Evolutionary conservation across 2,888 invertebrate species (phyloP), one percentile per base, ranked within the genome.

Genomic region (Tigriopus californicus): DNA sequence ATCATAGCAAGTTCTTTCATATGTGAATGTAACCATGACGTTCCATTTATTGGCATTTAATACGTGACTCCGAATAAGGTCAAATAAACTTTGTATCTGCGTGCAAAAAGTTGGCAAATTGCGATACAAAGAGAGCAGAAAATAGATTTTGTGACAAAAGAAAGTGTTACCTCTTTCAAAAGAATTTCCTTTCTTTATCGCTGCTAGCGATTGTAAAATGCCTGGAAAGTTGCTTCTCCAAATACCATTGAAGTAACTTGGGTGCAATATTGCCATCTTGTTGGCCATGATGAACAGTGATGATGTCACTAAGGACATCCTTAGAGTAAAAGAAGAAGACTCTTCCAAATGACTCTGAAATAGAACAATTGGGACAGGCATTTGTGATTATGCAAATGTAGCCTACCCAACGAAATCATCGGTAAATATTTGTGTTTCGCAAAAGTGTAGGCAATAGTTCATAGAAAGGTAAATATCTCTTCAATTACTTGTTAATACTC

Each of bases 221-320:
- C 25, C 56, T 12, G 11, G 56, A 42, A 56, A 56, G 42, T n/a
- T 20, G 44, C 46, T 33, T 56, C 56, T 15, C 56, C 56, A 25
- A 56, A 56, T 13, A 56, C 22, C 46, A 33, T 42, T 8, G 56
- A 56, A 24, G 56, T 44, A 1, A 56, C 44, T 56, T 56, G 56
- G 6, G 56, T 56, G 22, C 56, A 56, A 25, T 56, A 56, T 56
- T 56, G 56, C 56, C 56, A 56, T n/a, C 56, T n/a, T 42, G 56
- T 18, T 56, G 56, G 2, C 56, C 56, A 56, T 56, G 56, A 15
- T 56, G 56, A 4, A 56, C 24, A 8, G 44, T 56, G 1, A 56
- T 46, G 1, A 56, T 22, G 24, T 56, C 56, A 12, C 46, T 44
- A 1, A 56, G 46, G 18, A 56, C 44, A 56, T 56, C 56, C 24